These are phyloP conservation scores for Otocyon megalotis DNA, from an alignment of 2,113 vertebrate genomes.

Conservation along the genomic window DNA sequence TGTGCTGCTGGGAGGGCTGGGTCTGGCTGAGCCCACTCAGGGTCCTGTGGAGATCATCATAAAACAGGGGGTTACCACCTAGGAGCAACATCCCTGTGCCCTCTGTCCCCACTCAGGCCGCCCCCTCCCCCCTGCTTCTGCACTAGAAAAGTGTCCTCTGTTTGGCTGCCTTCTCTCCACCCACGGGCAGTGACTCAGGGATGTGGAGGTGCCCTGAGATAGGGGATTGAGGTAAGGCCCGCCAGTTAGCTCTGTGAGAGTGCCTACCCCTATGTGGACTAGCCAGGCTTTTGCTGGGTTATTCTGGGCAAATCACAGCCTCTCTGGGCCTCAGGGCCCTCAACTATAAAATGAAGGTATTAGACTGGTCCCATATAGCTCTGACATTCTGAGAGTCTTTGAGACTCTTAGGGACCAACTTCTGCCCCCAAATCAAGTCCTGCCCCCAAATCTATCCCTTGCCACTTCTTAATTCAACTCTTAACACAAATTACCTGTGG, in stretches of 20 bases:
- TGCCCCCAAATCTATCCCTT: background rate
- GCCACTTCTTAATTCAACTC: background rate
- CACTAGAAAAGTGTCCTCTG: background rate
- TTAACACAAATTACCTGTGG: background rate
- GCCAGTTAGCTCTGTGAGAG: background rate
- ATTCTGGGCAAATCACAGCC: background rate
- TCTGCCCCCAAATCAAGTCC: background rate
- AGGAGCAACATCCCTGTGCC: background rate
- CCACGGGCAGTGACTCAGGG: background rate
- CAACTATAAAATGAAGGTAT: background rate
- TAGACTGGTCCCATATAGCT: background rate
- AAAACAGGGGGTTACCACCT: background rate
- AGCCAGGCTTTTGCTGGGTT: background rate
- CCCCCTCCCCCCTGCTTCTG: too few relatives aligned
- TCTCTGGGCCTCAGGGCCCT: background rate
- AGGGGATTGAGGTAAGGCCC: background rate
- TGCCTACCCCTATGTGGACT: too few relatives aligned
- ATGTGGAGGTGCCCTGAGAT: background rate
- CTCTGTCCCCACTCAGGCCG: background rate
- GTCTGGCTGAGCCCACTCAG: conserved; percentile 90
- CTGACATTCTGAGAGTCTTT: background rate
- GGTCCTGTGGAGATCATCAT: conserved; percentile 87
- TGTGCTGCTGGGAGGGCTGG: conserved; percentile 87
- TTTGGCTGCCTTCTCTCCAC: background rate
- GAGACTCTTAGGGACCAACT: background rate